phyloP scores from a whole-genome alignment of 2,888 invertebrate genomes.

The Odontomyia ornata region DNA sequence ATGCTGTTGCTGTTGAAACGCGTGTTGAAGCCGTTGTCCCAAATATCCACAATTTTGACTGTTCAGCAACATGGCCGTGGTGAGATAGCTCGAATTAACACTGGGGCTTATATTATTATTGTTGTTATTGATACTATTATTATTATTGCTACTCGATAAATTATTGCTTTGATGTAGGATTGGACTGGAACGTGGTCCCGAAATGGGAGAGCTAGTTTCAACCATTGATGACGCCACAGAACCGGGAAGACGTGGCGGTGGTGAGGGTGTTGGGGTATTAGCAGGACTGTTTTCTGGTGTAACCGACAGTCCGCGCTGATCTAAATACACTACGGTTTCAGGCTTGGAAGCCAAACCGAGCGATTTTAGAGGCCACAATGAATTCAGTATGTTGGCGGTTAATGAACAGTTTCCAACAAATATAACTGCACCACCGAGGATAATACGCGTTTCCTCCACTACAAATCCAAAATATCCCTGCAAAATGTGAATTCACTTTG shows the following conservation, averaged over 20 bases:
- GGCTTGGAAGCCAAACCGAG: conserved; percentile 53
- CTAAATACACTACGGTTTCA: conserved; percentile 53
- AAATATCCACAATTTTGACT: conserved; percentile 63
- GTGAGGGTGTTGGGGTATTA: conserved; percentile 58
- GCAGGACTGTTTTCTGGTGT: conserved; percentile 60
- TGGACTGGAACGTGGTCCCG: conserved; percentile 45
- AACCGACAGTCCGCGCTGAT: conserved; percentile 8
- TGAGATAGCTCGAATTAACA: conserved; percentile 55
- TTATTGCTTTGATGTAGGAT: conserved; percentile 33
- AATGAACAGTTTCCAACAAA: conserved; percentile 34
- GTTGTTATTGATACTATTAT: conserved; percentile 41
- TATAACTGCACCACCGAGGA: not conserved
- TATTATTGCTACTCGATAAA: conserved; percentile 32
- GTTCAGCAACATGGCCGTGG: conserved; percentile 64
- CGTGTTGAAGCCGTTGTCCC: conserved; percentile 62
- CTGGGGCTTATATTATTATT: conserved; percentile 53
- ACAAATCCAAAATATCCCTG: not conserved
- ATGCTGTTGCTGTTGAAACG: conserved; percentile 58
- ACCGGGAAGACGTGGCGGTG: conserved; percentile 47
- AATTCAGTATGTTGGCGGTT: conserved; percentile 61
- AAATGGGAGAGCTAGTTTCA: conserved; percentile 51
- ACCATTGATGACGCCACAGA: conserved; percentile 52
- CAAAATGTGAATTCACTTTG: not conserved
- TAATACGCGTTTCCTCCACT: no score
- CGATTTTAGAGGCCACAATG: conserved; percentile 59